phyloP scores from a whole-genome alignment of 2,113 vertebrate species.

The Campylomormyrus tamandua region DNA sequence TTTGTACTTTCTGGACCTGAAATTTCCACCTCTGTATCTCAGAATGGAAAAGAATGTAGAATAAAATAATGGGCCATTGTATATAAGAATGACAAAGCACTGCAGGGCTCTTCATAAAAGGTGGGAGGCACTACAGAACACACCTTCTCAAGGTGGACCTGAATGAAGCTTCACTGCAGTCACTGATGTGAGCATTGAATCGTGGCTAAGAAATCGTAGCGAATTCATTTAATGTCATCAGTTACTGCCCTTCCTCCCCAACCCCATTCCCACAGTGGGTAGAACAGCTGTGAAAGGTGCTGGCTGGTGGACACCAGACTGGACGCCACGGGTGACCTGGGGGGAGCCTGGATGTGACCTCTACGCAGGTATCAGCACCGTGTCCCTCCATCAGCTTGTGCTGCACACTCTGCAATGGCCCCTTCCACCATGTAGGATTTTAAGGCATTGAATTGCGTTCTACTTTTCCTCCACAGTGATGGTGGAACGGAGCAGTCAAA shows the following conservation, averaged over 20 bases:
- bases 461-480: neutral
- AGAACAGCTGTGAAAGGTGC: neutral
- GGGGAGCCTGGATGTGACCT: neutral
- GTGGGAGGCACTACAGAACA: neutral
- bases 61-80: neutral
- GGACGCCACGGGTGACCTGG: neutral
- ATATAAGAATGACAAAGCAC: neutral
- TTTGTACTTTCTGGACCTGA: too few species aligned
- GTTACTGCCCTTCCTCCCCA: neutral
- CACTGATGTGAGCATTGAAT: neutral
- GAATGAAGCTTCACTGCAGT: neutral
- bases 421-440: neutral
- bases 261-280: neutral
- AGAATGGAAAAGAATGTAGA: neutral
- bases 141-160: neutral
- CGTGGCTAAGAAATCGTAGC: neutral
- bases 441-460: neutral
- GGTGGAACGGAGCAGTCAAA: neutral
- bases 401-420: neutral
- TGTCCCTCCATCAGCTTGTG: neutral
- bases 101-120: neutral
- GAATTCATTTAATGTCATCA: neutral
- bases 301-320: neutral
- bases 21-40: neutral
- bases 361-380: neutral